Evolutionary conservation across 2,797 vertebrate genomes (phyloP), one percentile per base, ranked within the genome.

Genomic region (Poecilia wingei): DNA sequence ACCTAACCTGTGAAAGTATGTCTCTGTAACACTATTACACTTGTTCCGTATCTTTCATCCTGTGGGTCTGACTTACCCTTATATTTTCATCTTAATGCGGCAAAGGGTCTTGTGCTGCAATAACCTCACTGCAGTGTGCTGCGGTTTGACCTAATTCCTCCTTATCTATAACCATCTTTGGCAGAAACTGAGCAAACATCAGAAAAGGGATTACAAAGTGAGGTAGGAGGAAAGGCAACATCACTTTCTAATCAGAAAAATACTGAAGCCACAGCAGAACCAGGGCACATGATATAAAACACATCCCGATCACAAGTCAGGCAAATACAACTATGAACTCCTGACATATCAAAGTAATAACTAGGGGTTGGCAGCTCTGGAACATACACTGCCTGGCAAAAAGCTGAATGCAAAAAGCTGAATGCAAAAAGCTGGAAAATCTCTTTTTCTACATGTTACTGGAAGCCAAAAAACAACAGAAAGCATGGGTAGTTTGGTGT

Each of bases 111-210:
- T 79, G 80, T 76, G 71, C 76, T 68, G 75, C 64, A 69, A 81
- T 81, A 78, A 79, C 79, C 73, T 73, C 80, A 79, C 87, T 89
- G 87, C 86, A 88, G 86, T 84, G 77, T 83, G 80, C 81, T 76
- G 45, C 81, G 78, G 77, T 71, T 74, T 90, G 89, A 88, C 90
- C 91, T 84, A 92, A 81, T 91, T 92, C 83, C 73, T 85, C 61
- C 80, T 76, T 72, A 78, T 76, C 80, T 83, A 82, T 74, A 80
- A 78, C 57, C 61, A 76, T 88, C 77, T 81, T 57, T 73, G 80
- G 77, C 69, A 81, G 74, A 80, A 85, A 80, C 73, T 49, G 39
- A 16, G 43, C 71, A 83, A 41, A 82, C 70, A 77, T 61, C 79
- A 53, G 69, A 55, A 33, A 53, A 57, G 69, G 75, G 28, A 71